These are phyloP conservation scores for Antheraea assamensis DNA, from an alignment of 2,888 invertebrate genomes.

Conservation along the genomic window DNA sequence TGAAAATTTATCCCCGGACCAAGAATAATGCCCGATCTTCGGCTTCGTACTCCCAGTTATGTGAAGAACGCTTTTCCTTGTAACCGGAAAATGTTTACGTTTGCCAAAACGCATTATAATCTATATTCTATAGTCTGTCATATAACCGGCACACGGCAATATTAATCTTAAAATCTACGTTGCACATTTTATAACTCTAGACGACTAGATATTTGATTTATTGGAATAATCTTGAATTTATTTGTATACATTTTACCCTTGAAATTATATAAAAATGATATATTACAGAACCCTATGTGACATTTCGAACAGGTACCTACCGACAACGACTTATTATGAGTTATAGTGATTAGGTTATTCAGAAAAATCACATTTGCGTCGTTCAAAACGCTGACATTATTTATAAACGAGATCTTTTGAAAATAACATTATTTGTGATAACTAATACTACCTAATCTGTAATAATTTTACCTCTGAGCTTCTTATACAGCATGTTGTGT, in stretches of 20 bases:
- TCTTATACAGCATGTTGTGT: conserved; percentile 12
- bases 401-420: conserved; percentile 33
- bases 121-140: no score
- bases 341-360: conserved; percentile 49
- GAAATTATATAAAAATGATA: not conserved
- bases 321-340: conserved; percentile 35
- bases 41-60: not conserved
- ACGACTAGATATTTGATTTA: not conserved
- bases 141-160: no score
- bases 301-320: conserved; percentile 17
- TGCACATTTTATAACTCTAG: not conserved
- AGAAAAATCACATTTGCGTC: conserved; percentile 43
- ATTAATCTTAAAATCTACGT: no score
- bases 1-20: no score
- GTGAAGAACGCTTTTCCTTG: not conserved
- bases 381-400: conserved; percentile 34
- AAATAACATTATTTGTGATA: conserved; percentile 21
- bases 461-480: conserved; percentile 16
- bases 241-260: not conserved
- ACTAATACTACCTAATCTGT: conserved; percentile 19
- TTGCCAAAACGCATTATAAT: not conserved
- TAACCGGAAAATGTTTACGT: not conserved
- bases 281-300: conserved; percentile 23
- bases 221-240: not conserved
- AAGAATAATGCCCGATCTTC: not conserved